Conservation (phyloP, 37 sponge, comb jelly and placozoan genomes). For the Cladorhizidae sp. region DNA sequence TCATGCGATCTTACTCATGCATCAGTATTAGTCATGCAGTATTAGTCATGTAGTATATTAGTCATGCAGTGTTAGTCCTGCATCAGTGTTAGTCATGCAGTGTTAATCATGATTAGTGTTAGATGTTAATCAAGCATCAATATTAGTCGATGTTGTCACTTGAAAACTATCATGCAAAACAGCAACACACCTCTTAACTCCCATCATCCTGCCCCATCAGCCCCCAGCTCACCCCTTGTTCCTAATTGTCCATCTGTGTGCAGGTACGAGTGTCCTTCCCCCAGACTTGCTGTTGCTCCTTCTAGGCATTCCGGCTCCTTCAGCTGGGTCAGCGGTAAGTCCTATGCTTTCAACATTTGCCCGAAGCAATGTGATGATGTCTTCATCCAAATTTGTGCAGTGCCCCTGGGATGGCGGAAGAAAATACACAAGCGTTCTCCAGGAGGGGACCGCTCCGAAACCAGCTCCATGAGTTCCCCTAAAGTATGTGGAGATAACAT, state of each 20-base stretch:
- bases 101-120: no score
- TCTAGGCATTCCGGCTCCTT: neutral
- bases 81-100: no score
- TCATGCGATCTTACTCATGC: no score
- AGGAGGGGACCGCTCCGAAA: slow-evolving; percentile 7
- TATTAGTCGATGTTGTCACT: no score
- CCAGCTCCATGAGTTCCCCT: slow-evolving; percentile 2
- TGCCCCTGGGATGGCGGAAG: slow-evolving; percentile 10
- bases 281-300: neutral
- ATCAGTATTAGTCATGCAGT: no score
- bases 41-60: no score
- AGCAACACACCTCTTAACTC: neutral
- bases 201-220: neutral
- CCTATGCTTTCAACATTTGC: neutral
- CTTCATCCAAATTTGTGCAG: neutral
- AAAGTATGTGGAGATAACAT: slow-evolving; percentile 8
- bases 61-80: no score
- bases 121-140: no score
- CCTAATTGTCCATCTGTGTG: no score
- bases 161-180: no score
- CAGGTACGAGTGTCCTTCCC: slow-evolving; percentile 39
- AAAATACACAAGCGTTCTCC: neutral
- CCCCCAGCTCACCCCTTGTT: neutral
- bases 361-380: no score
- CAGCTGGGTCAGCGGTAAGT: slow-evolving; percentile 16